Evolutionary conservation across 2,888 invertebrate species (phyloP).

Genomic region (Leuctra nigra): DNA sequence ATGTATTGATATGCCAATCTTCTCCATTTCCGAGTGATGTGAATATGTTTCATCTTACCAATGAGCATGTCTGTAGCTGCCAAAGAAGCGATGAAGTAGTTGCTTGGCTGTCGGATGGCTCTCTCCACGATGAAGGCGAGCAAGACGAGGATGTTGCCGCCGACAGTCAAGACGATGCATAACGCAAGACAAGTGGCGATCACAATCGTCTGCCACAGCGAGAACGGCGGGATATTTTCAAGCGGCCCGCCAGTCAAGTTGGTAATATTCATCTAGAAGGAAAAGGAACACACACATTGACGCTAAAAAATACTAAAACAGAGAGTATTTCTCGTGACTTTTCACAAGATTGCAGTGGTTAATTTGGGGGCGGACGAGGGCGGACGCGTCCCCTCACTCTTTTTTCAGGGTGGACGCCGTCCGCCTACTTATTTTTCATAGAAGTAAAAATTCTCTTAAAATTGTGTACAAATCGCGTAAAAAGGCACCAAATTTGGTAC

Average conservation of each 20-base stretch:
- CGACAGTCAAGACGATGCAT: conserved; percentile 86
- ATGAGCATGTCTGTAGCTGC: conserved; percentile 97
- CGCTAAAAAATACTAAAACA: background rate
- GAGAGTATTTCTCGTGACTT: background rate
- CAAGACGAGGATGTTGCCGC: conserved; percentile 92
- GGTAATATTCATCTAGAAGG: background rate
- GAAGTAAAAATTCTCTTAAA: too few species aligned
- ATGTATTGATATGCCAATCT: too few species aligned
- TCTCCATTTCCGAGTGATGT: too few species aligned
- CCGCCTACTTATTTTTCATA: too few species aligned
- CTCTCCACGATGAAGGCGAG: conserved; percentile 92
- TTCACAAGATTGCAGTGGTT: too few species aligned
- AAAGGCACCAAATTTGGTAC: too few species aligned
- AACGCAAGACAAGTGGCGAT: conserved; percentile 81
- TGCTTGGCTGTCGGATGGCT: conserved; percentile 92
- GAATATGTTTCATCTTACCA: conserved; percentile 60
- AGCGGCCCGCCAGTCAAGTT: background rate
- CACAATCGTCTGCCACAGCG: conserved; percentile 81
- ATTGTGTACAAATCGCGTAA: too few species aligned
- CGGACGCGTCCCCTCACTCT: too few species aligned
- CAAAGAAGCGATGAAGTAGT: conserved; percentile 97
- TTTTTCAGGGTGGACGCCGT: too few species aligned
- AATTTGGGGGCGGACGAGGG: too few species aligned
- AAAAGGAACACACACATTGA: background rate
- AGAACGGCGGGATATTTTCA: conserved; percentile 80